phyloP scores from a whole-genome alignment of 2,888 invertebrate species.

The Neelides folsomi region DNA sequence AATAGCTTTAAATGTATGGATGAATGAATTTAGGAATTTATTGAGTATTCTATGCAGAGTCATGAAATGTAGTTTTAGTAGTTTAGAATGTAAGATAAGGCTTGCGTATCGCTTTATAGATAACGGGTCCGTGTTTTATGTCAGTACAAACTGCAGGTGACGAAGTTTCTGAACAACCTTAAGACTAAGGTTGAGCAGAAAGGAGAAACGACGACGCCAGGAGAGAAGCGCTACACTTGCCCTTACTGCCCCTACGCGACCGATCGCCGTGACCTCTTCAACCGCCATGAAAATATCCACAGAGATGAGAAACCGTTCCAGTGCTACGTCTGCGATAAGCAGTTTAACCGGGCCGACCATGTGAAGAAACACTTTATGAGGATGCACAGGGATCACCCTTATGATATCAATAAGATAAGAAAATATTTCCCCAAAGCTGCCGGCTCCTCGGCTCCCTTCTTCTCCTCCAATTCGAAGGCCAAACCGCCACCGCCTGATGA shows the following conservation, averaged over 20 bases:
- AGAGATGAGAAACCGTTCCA: conserved; percentile 87
- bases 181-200: conserved; percentile 48
- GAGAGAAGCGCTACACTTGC: conserved; percentile 58
- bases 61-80: no score
- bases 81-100: no score
- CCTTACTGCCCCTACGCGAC: conserved; percentile 80
- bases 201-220: conserved; percentile 16
- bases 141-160: conserved; percentile 37
- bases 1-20: no score
- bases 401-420: conserved; percentile 69
- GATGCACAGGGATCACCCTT: conserved; percentile 80
- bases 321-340: conserved; percentile 81
- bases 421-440: conserved; percentile 40
- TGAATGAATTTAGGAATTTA: no score
- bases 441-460: conserved; percentile 26
- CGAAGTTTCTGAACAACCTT: conserved; percentile 54
- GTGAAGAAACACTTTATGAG: conserved; percentile 85
- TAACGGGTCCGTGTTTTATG: no score
- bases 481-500: conserved; percentile 8
- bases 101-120: no score
- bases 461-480: conserved; percentile 14
- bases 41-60: no score
- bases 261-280: conserved; percentile 76
- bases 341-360: conserved; percentile 86
- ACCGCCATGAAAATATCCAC: conserved; percentile 84